A percentile compares a stretch with the other conserved stretches of the same genome.
These are phyloP conservation scores for Enteromius argenteus DNA, from an alignment of 2,797 vertebrate genomes.

Conservation along the genomic window DNA sequence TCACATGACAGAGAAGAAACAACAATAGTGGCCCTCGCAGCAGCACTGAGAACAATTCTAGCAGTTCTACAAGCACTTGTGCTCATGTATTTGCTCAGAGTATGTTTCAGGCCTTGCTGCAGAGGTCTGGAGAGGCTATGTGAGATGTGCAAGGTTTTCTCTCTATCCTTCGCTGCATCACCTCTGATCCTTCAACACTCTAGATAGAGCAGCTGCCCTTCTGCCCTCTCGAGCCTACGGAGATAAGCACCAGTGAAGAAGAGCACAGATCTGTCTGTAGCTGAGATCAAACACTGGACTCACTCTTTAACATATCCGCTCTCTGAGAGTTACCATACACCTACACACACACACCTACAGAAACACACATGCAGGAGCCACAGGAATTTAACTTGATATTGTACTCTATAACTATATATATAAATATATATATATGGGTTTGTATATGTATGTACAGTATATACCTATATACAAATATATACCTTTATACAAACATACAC, in stretches of 20 bases:
- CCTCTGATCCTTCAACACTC: conserved; percentile 28
- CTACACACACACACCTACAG: not conserved
- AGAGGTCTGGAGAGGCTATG: conserved; percentile 12
- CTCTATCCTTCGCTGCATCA: conserved; percentile 11
- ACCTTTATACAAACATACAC: not conserved
- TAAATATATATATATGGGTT: too few species aligned
- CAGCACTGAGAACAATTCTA: not conserved
- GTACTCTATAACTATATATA: not conserved
- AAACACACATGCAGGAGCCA: not conserved
- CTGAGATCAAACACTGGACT: conserved; percentile 27
- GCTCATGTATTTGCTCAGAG: not conserved
- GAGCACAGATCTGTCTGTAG: not conserved
- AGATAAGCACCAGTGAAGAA: conserved; percentile 20
- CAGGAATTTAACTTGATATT: not conserved
- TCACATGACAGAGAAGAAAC: not conserved
- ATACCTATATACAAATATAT: too few species aligned
- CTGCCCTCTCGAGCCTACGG: conserved; percentile 24
- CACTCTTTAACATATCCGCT: not conserved
- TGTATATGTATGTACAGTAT: too few species aligned
- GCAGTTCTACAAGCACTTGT: not conserved
- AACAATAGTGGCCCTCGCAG: not conserved
- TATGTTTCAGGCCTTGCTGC: not conserved
- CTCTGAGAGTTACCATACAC: not conserved
- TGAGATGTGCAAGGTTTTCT: not conserved
- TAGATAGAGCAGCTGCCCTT: conserved; percentile 37